A percentile compares a stretch with the other conserved stretches of the same genome.
These are phyloP conservation scores for Solenopsis fugax DNA, from an alignment of 1,140 invertebrate genomes.

Conservation along the genomic window DNA sequence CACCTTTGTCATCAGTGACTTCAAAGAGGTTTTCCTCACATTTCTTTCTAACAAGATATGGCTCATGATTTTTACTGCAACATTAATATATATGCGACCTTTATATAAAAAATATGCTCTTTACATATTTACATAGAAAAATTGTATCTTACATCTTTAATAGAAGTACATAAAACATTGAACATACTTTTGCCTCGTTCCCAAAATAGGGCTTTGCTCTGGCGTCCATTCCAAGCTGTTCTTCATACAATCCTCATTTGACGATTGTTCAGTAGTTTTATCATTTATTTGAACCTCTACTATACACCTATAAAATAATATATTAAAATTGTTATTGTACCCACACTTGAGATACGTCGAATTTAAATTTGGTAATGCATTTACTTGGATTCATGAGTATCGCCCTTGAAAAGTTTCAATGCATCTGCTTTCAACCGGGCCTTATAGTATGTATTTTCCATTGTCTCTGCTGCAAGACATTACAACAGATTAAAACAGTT, in stretches of 20 bases:
- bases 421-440: conserved; percentile 32
- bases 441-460: not conserved
- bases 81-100: not conserved
- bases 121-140: not conserved
- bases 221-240: not conserved
- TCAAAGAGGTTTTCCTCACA: not conserved
- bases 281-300: not conserved
- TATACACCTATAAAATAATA: not conserved
- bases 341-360: not conserved
- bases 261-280: conserved; percentile 7
- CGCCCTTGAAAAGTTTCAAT: conserved; percentile 28
- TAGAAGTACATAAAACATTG: not conserved
- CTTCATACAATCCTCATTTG: not conserved
- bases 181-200: not conserved
- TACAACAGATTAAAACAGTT: not conserved
- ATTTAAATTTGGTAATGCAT: not conserved
- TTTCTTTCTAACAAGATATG: not conserved
- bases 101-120: conserved; percentile 7
- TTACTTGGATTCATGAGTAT: conserved; percentile 19
- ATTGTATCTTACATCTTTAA: not conserved
- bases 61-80: conserved; percentile 16
- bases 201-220: conserved; percentile 23
- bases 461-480: conserved; percentile 7
- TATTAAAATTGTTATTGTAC: not conserved
- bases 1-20: not conserved